phyloP scores from a whole-genome alignment of 2,888 invertebrate genomes.

The Desoria tigrina region DNA sequence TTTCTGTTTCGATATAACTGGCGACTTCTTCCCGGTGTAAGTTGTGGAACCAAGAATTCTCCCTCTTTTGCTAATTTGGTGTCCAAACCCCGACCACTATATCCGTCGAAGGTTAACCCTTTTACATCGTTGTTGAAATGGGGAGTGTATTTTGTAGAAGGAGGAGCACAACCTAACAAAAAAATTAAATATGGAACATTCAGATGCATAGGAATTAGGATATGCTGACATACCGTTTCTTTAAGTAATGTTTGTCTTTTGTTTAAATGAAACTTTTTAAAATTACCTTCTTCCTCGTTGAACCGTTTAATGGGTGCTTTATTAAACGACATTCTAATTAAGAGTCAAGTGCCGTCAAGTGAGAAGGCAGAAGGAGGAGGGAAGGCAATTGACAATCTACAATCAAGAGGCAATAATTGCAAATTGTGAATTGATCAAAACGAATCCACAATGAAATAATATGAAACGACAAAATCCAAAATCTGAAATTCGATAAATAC shows the following conservation, averaged over 20 bases:
- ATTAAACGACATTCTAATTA: constrained; percentile 4
- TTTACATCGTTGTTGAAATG: not conserved
- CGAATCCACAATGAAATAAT: too few relatives aligned
- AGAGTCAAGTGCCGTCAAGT: not conserved
- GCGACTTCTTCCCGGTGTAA: constrained; percentile 8
- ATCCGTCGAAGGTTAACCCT: constrained; percentile 3
- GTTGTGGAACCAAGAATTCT: not conserved
- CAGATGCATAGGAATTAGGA: not conserved
- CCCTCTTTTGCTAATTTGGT: not conserved
- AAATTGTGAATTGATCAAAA: too few relatives aligned
- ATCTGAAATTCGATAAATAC: too few relatives aligned
- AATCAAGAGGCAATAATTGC: too few relatives aligned
- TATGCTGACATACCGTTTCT: too few relatives aligned
- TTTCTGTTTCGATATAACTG: not conserved
- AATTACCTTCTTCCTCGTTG: constrained; percentile 10
- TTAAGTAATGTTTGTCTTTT: too few relatives aligned
- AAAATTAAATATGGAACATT: not conserved
- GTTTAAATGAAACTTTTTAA: not conserved
- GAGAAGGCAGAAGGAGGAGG: too few relatives aligned
- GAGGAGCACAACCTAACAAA: constrained; percentile 16
- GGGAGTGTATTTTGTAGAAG: constrained; percentile 10
- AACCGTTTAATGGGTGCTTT: constrained; percentile 16
- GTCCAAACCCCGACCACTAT: constrained; percentile 1
- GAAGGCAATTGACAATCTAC: too few relatives aligned
- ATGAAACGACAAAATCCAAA: too few relatives aligned